Conservation (phyloP, 2,797 vertebrate species). For the Denticeps clupeoides region DNA sequence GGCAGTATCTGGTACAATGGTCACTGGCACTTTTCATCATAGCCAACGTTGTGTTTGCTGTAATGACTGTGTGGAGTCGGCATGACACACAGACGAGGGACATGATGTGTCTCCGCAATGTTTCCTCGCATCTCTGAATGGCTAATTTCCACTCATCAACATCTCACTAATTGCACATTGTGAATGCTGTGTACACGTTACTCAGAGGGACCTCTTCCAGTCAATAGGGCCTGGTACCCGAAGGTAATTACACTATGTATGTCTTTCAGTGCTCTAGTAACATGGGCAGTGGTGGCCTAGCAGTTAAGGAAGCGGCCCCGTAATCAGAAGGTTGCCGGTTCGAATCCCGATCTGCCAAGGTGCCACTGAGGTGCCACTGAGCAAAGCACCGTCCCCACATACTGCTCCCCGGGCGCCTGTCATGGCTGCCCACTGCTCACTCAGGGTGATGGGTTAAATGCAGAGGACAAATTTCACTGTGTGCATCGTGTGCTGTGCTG, state of each 20-base stretch:
- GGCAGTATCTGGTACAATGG: not conserved
- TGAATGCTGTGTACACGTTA: not conserved
- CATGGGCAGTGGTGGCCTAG: too few species aligned
- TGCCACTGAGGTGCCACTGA: too few species aligned
- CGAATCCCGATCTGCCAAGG: too few species aligned
- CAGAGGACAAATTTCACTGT: too few species aligned
- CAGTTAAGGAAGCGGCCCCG: too few species aligned
- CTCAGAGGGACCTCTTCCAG: not conserved
- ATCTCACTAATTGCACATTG: not conserved
- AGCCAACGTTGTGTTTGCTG: not conserved
- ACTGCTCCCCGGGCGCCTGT: too few species aligned
- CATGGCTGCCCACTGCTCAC: too few species aligned
- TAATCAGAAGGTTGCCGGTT: too few species aligned
- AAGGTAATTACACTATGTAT: not conserved
- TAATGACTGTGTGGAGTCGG: not conserved
- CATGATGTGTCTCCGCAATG: not conserved
- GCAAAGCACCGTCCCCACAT: too few species aligned
- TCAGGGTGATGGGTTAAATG: too few species aligned
- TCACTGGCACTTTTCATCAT: not conserved
- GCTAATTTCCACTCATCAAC: not conserved
- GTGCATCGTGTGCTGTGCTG: too few species aligned
- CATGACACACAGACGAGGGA: not conserved
- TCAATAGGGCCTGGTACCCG: not conserved
- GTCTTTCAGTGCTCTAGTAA: too few species aligned
- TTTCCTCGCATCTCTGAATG: not conserved